These are phyloP conservation scores for Coelopa frigida DNA, from an alignment of 1,140 invertebrate genomes.

Conservation along the genomic window DNA sequence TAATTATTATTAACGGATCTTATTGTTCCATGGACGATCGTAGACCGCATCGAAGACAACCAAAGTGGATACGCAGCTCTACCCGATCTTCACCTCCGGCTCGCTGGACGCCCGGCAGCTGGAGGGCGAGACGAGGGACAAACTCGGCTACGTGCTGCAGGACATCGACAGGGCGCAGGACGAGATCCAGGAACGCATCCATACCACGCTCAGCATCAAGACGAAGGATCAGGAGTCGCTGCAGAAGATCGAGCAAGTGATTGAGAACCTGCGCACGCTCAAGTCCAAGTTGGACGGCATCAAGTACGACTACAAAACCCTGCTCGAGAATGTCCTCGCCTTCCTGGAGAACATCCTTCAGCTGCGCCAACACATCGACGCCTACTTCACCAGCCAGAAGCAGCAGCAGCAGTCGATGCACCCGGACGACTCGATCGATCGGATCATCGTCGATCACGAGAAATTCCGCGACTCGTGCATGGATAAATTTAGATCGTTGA, in stretches of 20 bases:
- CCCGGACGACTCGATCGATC: constrained; percentile 22
- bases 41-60: constrained; percentile 69
- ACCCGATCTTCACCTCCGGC: constrained; percentile 65
- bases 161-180: constrained; percentile 65
- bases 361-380: constrained; percentile 33
- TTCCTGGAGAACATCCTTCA: constrained; percentile 37
- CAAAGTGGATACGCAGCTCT: constrained; percentile 66
- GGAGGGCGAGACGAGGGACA: constrained; percentile 45
- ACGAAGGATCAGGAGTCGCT: constrained; percentile 53
- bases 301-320: constrained; percentile 63
- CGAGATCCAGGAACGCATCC: constrained; percentile 64
- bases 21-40: background rate
- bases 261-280: constrained; percentile 38
- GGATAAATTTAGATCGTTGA: constrained; percentile 44
- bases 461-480: constrained; percentile 42
- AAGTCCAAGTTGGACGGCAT: constrained; percentile 56
- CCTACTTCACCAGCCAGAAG: constrained; percentile 25
- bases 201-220: constrained; percentile 48
- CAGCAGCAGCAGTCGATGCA: constrained; percentile 12
- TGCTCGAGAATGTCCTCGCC: constrained; percentile 59
- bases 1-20: background rate
- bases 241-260: constrained; percentile 57
- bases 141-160: constrained; percentile 53
- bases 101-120: constrained; percentile 54
- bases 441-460: constrained; percentile 37